A percentile compares a stretch with the other conserved stretches of the same genome.
Evolutionary conservation across 2,888 invertebrate species (phyloP).

Genomic region (Lottia scabra): DNA sequence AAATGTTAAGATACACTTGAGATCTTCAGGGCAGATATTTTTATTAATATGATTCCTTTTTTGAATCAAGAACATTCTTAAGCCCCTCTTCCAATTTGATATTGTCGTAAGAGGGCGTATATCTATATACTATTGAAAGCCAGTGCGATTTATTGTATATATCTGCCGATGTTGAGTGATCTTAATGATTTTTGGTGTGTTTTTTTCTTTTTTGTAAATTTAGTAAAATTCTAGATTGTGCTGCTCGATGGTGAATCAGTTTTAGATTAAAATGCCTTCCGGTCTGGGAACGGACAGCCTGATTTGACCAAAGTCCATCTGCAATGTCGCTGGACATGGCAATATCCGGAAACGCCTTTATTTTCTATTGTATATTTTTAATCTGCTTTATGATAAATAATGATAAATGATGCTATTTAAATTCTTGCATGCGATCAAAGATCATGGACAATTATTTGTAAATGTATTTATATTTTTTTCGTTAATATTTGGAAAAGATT

Average conservation of each 20-base stretch:
- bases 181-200: conserved; percentile 2
- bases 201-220: not conserved
- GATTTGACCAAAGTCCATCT: not conserved
- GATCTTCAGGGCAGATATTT: conserved; percentile 1
- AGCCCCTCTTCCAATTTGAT: not conserved
- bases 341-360: conserved; percentile 7
- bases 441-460: conserved; percentile 26
- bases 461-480: conserved; percentile 31
- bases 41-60: not conserved
- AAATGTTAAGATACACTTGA: conserved; percentile 12
- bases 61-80: not conserved
- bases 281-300: not conserved
- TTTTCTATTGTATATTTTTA: conserved; percentile 5
- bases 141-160: not conserved
- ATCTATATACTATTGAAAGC: not conserved
- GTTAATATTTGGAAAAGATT: conserved; percentile 8
- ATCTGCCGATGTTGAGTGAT: conserved; percentile 4
- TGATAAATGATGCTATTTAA: conserved; percentile 1
- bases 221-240: not conserved
- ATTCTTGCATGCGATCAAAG: conserved; percentile 30
- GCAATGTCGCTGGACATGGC: not conserved
- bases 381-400: not conserved
- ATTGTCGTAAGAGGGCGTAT: not conserved
- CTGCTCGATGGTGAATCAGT: conserved; percentile 3
- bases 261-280: not conserved